Base-by-base conservation (phyloP, 2,113 vertebrate genomes). In the Origma solitaria region DNA sequence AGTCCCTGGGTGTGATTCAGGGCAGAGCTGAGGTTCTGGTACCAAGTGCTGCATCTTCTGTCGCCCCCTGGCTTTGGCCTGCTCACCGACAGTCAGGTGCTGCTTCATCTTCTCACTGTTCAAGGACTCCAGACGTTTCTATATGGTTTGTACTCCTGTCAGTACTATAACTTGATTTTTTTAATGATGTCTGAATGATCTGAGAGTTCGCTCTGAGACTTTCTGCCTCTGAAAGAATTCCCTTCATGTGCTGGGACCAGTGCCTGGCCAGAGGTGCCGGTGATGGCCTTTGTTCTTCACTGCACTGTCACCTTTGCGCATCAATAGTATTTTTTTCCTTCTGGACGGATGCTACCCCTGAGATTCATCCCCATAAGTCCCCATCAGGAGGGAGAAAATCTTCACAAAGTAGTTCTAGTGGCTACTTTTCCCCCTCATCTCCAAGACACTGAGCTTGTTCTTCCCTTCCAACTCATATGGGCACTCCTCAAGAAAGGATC, bases 1-100 rank as follows among this genome's bases (percentile, higher is more conserved):
- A 24, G 35, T 22, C 33, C 21, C 61, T 42, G 58, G 30, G n/a
- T 64, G 16, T 35, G 56, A 71, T 8, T 42, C 19, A 70, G 76
- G 50, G 35, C 38, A 92, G 30, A 69, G 31, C 21, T 0, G 0
- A 85, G 42, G 24, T 58, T 49, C n/a, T 64, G 50, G 28, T 22
- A 22, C 28, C 45, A 50, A 53, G 51, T 0, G 1, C 51, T 68
- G 44, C 21, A 10, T 37, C 40, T 62, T 12, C 35, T 27, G 24
- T 37, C 7, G 2, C 16, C 42, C 27, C 24, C 54, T 42, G 53
- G 0, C 1, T 54, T 76, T 65, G 75, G 49, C 37, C 9, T 15
- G 30, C 37, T 69, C 76, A 51, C 75, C 0, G 0, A 6, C 20
- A 50, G 49, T 57, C 3, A 3, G 44, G 69, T 28, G 40, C 1